Conservation (phyloP, 1,140 invertebrate genomes). For the Lasaia peninsularis region DNA sequence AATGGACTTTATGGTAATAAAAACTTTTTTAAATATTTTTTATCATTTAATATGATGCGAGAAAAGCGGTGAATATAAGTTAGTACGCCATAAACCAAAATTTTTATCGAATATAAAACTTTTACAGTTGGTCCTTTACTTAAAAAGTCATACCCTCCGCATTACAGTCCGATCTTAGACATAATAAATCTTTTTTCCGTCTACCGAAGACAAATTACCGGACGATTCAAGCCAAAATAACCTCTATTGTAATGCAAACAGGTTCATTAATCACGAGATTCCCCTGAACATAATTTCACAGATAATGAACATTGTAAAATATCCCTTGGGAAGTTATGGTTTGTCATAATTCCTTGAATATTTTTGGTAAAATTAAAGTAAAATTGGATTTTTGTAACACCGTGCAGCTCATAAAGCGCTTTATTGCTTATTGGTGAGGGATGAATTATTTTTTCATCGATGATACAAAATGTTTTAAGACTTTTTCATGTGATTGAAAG, state of each 20-base stretch:
- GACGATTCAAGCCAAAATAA: background rate
- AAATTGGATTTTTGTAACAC: no score
- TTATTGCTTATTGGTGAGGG: no score
- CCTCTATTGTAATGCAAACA: background rate
- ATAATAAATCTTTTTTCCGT: constrained; percentile 6
- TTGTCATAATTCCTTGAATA: background rate
- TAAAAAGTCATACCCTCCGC: background rate
- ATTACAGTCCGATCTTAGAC: constrained; percentile 3
- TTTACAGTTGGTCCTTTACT: background rate
- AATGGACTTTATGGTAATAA: no score
- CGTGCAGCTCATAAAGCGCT: no score
- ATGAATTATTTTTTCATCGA: no score
- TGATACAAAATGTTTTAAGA: no score
- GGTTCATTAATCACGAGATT: background rate
- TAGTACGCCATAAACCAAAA: background rate
- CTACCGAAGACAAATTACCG: background rate
- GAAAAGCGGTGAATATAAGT: background rate
- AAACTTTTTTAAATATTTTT: background rate
- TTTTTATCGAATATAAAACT: background rate
- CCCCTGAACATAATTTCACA: background rate
- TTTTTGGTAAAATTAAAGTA: background rate
- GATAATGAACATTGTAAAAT: constrained; percentile 4
- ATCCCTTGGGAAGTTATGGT: background rate
- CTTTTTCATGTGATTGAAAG: no score
- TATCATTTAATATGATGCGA: background rate